phyloP scores from a whole-genome alignment of 2,113 vertebrate species.

The Setophaga kirtlandii region DNA sequence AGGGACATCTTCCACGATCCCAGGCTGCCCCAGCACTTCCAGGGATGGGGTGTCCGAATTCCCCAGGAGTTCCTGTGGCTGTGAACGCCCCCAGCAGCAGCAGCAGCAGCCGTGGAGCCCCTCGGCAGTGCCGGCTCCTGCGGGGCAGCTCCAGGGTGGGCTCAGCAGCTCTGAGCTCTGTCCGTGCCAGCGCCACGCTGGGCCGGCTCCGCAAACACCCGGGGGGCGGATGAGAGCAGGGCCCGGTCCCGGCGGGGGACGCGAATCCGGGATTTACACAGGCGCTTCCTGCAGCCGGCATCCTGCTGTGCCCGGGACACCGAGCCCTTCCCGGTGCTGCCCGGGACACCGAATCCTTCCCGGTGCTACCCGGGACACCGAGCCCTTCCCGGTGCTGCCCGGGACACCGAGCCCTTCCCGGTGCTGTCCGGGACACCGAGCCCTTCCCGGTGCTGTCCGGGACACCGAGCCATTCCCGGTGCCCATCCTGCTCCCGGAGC shows the following conservation, averaged over 20 bases:
- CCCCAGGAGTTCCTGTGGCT: accelerated
- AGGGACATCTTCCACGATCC: not conserved
- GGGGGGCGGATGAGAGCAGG: not conserved
- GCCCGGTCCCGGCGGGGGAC: not conserved
- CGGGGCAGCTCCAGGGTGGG: not conserved
- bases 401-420: too few relatives aligned
- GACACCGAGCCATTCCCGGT: not conserved
- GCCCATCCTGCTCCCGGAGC: not conserved
- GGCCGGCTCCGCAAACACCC: slow-evolving; percentile 16
- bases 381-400: too few relatives aligned
- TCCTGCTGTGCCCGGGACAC: not conserved
- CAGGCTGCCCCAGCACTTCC: not conserved
- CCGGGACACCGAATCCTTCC: too few relatives aligned
- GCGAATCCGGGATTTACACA: not conserved
- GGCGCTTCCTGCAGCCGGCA: not conserved
- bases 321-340: too few relatives aligned
- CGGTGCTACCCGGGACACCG: too few relatives aligned
- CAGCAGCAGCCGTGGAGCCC: not conserved
- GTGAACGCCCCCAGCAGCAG: not conserved
- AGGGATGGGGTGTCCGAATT: not conserved
- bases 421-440: too few relatives aligned
- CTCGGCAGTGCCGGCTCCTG: not conserved
- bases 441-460: too few relatives aligned
- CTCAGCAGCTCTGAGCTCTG: not conserved
- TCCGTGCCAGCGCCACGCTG: not conserved